These are phyloP conservation scores for Arge pagana DNA, from an alignment of 2,888 invertebrate genomes.

Conservation along the genomic window DNA sequence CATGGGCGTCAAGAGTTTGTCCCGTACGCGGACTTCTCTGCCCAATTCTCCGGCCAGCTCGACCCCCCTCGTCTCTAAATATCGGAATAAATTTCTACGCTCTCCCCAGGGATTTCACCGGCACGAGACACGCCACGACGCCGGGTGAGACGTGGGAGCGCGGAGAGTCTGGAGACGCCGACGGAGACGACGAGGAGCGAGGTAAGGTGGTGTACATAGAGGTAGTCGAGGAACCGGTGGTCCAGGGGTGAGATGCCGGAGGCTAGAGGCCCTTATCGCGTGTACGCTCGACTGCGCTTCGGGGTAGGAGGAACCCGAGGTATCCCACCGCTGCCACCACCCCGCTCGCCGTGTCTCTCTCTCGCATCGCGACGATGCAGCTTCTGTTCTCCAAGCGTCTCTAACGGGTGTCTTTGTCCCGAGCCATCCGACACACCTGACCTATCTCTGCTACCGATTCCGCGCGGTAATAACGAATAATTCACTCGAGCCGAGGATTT, in stretches of 20 bases:
- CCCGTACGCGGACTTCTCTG: no score
- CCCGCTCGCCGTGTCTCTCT: slow-evolving; percentile 6
- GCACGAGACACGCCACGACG: slow-evolving; percentile 22
- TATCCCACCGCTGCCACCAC: not conserved
- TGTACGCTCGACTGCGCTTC: slow-evolving; percentile 53
- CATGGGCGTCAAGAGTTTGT: no score
- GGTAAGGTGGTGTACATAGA: slow-evolving; percentile 4
- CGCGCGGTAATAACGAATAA: no score
- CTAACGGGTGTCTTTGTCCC: slow-evolving; percentile 21
- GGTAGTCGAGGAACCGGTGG: not conserved
- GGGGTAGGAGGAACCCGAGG: slow-evolving; percentile 44
- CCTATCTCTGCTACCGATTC: no score
- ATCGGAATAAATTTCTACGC: slow-evolving; percentile 53
- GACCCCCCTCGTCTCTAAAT: slow-evolving; percentile 44
- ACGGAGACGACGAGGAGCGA: slow-evolving; percentile 19
- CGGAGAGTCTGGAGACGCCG: slow-evolving; percentile 17
- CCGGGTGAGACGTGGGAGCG: slow-evolving; percentile 26
- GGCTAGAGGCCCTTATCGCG: slow-evolving; percentile 51
- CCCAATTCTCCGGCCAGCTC: slow-evolving; percentile 2
- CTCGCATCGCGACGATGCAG: slow-evolving; percentile 4
- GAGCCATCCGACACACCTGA: no score
- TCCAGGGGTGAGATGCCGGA: not conserved
- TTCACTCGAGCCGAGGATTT: no score
- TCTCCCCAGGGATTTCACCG: slow-evolving; percentile 29
- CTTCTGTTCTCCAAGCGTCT: no score